These are phyloP conservation scores for Graptemys geographica DNA, from an alignment of 2,797 vertebrate genomes.

Conservation along the genomic window DNA sequence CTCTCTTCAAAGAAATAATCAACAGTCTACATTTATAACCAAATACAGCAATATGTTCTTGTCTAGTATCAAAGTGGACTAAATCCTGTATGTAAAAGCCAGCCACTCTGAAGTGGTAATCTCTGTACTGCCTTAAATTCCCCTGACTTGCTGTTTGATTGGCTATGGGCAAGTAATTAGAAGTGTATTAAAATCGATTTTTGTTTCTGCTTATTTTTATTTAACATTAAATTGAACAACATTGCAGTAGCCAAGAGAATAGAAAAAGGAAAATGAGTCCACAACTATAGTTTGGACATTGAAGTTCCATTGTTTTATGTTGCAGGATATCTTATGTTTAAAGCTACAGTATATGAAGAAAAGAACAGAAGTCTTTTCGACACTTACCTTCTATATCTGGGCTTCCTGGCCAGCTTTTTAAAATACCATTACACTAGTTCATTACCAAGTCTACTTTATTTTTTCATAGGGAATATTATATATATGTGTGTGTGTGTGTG, in stretches of 20 bases:
- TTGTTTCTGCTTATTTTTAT: conserved; percentile 54
- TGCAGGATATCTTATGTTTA: background rate
- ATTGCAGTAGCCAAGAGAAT: conserved; percentile 25
- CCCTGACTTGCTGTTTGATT: conserved; percentile 36
- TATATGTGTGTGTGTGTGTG: too few species aligned
- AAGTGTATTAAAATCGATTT: conserved; percentile 47
- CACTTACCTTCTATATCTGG: conserved; percentile 44
- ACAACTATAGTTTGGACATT: conserved; percentile 22
- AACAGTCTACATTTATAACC: background rate
- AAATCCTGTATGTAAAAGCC: background rate
- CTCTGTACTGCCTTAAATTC: background rate
- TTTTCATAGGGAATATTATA: background rate
- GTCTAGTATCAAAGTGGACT: background rate
- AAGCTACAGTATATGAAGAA: conserved; percentile 10
- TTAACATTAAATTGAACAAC: conserved; percentile 42
- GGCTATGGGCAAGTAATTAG: conserved; percentile 55
- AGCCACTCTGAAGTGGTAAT: conserved; percentile 1
- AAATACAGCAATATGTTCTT: background rate
- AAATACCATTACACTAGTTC: background rate
- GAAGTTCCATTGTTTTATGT: background rate
- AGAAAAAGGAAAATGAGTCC: conserved; percentile 50
- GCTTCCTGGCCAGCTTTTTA: conserved; percentile 35
- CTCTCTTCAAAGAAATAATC: background rate
- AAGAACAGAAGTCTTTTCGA: conserved; percentile 44
- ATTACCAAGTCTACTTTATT: background rate